phyloP scores from a whole-genome alignment of 2,113 vertebrate species.

The Rhinopomastus cyanomelas region DNA sequence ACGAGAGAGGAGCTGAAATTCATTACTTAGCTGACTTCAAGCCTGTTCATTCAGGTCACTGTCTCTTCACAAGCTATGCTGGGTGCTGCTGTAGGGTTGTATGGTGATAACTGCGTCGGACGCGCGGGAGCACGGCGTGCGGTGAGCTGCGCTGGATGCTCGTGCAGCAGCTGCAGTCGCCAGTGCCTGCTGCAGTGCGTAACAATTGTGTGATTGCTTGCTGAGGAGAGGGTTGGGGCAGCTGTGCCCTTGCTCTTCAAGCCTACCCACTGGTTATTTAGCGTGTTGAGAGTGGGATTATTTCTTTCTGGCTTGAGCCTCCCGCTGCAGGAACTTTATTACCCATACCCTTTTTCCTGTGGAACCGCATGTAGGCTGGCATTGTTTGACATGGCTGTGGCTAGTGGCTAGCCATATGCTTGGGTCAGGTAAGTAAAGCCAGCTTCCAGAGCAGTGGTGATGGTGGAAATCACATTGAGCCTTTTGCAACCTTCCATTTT shows the following conservation, averaged over 20 bases:
- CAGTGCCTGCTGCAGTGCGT: not conserved
- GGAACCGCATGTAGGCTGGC: not conserved
- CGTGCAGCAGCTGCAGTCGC: rapidly evolving
- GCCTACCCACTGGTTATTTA: not conserved
- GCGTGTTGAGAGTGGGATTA: not conserved
- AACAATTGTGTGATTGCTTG: not conserved
- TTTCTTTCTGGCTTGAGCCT: conserved; percentile 18
- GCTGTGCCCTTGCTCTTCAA: not conserved
- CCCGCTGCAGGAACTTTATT: not conserved
- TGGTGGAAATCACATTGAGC: not conserved
- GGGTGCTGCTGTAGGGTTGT: not conserved
- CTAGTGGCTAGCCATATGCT: not conserved
- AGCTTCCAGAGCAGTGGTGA: not conserved
- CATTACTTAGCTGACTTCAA: not conserved
- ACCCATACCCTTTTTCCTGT: not conserved
- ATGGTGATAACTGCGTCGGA: rapidly evolving
- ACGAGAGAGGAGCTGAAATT: not conserved
- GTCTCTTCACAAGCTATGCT: not conserved
- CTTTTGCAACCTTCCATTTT: not conserved
- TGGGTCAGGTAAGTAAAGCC: not conserved
- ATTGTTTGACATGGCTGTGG: not conserved
- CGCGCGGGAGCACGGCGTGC: rapidly evolving
- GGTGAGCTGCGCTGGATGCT: not conserved
- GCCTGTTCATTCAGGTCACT: not conserved
- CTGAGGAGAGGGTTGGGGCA: not conserved